Conservation (phyloP, 53 echinoderm and acorn worm genomes). For the Stichopus horrens region DNA sequence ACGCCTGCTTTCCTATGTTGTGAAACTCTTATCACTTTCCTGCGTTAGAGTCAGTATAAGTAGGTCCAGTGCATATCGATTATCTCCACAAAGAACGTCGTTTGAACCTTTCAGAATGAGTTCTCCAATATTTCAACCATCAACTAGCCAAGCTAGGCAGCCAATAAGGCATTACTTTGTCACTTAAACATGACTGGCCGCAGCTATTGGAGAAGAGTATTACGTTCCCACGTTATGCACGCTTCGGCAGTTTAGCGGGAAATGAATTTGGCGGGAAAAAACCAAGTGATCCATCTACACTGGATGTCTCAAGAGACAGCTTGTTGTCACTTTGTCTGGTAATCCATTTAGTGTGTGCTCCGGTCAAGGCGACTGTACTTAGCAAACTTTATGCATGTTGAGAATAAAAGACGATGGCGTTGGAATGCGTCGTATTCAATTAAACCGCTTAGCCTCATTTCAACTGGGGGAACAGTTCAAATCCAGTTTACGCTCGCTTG, state of each 20-base stretch:
- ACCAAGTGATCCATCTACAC: background rate
- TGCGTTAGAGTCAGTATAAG: background rate
- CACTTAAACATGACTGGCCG: background rate
- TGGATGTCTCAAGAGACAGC: background rate
- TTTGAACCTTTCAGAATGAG: background rate
- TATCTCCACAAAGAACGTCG: background rate
- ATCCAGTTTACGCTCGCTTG: no score
- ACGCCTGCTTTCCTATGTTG: no score
- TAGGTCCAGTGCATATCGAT: background rate
- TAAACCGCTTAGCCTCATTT: conserved; percentile 2
- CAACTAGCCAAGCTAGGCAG: no score
- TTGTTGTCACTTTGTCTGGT: background rate
- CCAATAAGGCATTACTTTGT: background rate
- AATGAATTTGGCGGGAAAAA: conserved; percentile 1
- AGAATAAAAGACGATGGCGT: background rate
- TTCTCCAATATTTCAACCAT: background rate
- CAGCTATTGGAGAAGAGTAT: background rate
- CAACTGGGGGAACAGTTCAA: no score
- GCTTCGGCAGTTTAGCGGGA: background rate
- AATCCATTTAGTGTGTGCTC: background rate
- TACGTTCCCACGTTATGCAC: background rate
- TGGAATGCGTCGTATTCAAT: background rate
- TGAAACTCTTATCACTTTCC: no score
- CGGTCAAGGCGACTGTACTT: background rate
- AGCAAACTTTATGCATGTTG: background rate